Base-by-base conservation (phyloP, 1,140 invertebrate genomes). In the Pygmarrhopalites habei region DNA sequence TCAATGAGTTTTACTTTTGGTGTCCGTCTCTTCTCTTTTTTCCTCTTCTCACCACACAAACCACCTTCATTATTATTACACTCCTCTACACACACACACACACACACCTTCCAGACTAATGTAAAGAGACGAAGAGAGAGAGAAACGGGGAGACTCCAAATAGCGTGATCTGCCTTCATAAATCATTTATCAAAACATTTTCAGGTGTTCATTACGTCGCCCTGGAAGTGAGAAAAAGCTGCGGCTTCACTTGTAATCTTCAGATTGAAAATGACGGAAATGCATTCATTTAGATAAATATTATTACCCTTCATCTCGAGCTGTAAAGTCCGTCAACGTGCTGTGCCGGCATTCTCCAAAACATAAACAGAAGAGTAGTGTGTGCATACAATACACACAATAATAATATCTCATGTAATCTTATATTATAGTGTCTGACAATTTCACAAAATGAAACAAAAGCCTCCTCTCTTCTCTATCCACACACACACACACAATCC, bases 181-280 rank as follows among this genome's bases (percentile, higher is more conserved):
- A 69, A 69, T 69, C 67, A 69, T n/a, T n/a, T n/a, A n/a, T n/a
- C n/a, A n/a, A n/a, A n/a, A 69, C 61, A 66, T 69, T 66, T 68
- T 63, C 67, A 67, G 65, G 65, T 67, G 65, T 67, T 65, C 58
- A 46, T 60, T 65, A 53, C 63, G 35, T 56, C 41, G 56, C 58
- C 55, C 35, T 21, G 55, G 29, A 63, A 63, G 61, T 63, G 61
- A 63, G 61, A 63, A 63, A 63, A 63, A 56, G 21, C 44, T 63
- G 61, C 61, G 52, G 61, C 60, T 62, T 57, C 52, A 62, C 59
- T 61, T 61, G 51, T 61, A 64, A 58, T 58, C 43, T 57, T 58
- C 28, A 60, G 47, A 61, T 61, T 65, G 58, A 60, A 65, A 60
- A 60, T 65, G 64, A 65, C 58, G 58, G 57, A 60, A 65, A 65